These are phyloP conservation scores for Lagorchestes hirsutus DNA, from an alignment of 2,797 vertebrate species.

Conservation along the genomic window DNA sequence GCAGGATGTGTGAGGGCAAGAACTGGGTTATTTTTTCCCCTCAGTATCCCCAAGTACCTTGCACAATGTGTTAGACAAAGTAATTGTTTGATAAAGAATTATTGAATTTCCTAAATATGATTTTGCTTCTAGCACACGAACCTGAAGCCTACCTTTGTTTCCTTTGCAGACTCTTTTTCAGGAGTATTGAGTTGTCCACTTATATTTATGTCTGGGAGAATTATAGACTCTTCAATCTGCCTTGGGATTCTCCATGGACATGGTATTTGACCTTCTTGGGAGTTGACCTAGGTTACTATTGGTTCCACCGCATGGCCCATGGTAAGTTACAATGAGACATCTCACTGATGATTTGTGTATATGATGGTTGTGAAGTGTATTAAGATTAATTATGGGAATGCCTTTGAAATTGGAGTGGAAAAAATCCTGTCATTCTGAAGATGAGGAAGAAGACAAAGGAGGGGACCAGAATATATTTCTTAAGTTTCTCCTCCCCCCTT, in stretches of 20 bases:
- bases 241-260: constrained; percentile 94
- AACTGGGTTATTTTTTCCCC: background rate
- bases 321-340: constrained; percentile 85
- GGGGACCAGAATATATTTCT: constrained; percentile 16
- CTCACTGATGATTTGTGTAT: constrained; percentile 43
- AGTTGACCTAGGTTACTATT: constrained; percentile 95
- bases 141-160: constrained; percentile 18
- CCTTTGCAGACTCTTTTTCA: constrained; percentile 88
- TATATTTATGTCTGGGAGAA: constrained; percentile 94
- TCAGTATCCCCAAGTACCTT: background rate
- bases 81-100: constrained; percentile 9
- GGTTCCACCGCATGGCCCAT: constrained; percentile 93
- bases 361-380: background rate
- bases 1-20: background rate
- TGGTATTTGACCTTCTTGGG: constrained; percentile 94
- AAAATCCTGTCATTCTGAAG: constrained; percentile 39
- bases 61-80: background rate
- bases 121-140: background rate
- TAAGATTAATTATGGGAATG: constrained; percentile 9
- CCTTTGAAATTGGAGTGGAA: constrained; percentile 42
- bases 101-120: background rate
- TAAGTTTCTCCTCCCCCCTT: background rate
- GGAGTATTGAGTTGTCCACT: constrained; percentile 90
- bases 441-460: background rate
- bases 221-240: constrained; percentile 89